A percentile compares a stretch with the other conserved stretches of the same genome.
These are phyloP conservation scores for Numenius phaeopus DNA, from an alignment of 2,797 vertebrate genomes.

Conservation along the genomic window DNA sequence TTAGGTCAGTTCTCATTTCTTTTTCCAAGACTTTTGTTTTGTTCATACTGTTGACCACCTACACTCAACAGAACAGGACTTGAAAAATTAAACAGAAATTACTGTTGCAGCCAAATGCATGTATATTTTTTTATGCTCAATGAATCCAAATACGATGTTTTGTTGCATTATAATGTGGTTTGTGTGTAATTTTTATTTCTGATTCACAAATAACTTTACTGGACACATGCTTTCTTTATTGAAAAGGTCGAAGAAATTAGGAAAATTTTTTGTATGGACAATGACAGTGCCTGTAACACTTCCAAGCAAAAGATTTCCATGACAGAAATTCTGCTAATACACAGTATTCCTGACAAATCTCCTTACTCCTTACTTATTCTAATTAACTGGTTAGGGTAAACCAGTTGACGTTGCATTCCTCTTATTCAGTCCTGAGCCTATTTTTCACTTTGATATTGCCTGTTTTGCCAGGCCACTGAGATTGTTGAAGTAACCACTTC, in stretches of 20 bases:
- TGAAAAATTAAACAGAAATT: background rate
- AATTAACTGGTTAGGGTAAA: slow-evolving; percentile 29
- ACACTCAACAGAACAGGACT: background rate
- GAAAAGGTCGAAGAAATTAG: background rate
- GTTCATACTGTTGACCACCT: background rate
- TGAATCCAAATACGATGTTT: background rate
- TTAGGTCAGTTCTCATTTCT: background rate
- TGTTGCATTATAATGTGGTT: background rate
- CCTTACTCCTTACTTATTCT: slow-evolving; percentile 8
- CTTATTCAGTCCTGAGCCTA: slow-evolving; percentile 32
- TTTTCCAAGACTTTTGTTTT: background rate
- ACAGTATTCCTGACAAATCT: background rate
- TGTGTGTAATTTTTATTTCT: background rate
- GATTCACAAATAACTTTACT: background rate
- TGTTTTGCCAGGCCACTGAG: slow-evolving; percentile 39
- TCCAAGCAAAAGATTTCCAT: slow-evolving; percentile 13
- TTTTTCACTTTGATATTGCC: slow-evolving; percentile 53
- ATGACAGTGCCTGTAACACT: background rate
- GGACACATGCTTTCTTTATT: background rate
- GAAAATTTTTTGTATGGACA: background rate
- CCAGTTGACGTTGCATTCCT: slow-evolving; percentile 31
- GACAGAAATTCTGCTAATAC: background rate
- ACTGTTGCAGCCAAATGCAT: background rate
- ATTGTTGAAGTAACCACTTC: slow-evolving; percentile 31
- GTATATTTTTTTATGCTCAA: background rate